phyloP scores from a whole-genome alignment of 2,113 vertebrate genomes.

The Etia nguti region DNA sequence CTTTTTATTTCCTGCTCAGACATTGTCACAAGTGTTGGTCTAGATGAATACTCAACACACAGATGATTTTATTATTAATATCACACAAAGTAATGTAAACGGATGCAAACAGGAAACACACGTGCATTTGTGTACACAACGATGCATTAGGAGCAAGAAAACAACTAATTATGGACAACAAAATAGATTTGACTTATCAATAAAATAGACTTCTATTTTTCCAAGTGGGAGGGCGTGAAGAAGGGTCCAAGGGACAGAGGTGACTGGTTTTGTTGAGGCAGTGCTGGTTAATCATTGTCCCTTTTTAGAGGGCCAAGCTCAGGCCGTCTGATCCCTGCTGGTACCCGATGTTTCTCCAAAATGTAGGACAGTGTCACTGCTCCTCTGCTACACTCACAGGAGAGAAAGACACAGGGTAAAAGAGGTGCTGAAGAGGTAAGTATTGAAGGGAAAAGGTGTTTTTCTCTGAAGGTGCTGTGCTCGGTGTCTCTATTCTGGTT shows the following conservation, averaged over 20 bases:
- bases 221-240: neutral
- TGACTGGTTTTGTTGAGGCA: neutral
- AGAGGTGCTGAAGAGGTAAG: neutral
- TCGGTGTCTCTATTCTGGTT: conserved; percentile 22
- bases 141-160: conserved; percentile 9
- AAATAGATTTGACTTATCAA: neutral
- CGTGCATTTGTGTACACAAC: neutral
- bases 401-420: conserved; percentile 24
- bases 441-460: neutral
- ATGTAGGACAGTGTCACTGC: neutral
- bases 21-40: conserved; percentile 25
- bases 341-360: neutral
- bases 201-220: conserved; percentile 33
- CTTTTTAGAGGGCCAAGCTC: neutral
- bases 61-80: conserved; percentile 29
- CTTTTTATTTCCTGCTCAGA: conserved; percentile 62
- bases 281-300: neutral
- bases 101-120: neutral
- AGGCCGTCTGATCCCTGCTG: neutral
- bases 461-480: conserved; percentile 23
- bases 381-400: neutral
- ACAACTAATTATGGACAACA: neutral
- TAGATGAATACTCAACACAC: conserved; percentile 29
- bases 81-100: conserved; percentile 21
- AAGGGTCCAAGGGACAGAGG: neutral